Conservation (phyloP, 1,140 invertebrate genomes). For the Camponotus vicinus region DNA sequence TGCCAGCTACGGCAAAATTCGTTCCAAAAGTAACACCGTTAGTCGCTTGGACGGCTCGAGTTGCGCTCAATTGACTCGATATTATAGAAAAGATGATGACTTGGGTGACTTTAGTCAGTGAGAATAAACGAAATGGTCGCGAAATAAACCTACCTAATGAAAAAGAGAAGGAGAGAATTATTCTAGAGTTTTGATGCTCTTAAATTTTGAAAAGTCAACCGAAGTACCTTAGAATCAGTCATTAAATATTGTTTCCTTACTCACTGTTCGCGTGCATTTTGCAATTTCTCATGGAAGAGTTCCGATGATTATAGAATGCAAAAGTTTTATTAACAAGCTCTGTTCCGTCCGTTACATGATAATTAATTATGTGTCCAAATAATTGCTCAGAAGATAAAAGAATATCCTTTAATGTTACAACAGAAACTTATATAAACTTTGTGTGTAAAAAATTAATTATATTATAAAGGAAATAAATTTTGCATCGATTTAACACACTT, state of each 20-base stretch:
- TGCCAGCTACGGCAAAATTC: slow-evolving; percentile 41
- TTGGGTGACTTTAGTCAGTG: background rate
- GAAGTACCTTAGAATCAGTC: background rate
- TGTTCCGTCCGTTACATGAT: background rate
- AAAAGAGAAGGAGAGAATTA: background rate
- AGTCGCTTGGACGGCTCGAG: slow-evolving; percentile 18
- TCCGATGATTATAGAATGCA: background rate
- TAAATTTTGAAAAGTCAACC: slow-evolving; percentile 44
- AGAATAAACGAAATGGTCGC: slow-evolving; percentile 19
- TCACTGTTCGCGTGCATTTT: background rate
- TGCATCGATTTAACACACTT: background rate
- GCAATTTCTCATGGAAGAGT: slow-evolving; percentile 35
- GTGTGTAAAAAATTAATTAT: background rate
- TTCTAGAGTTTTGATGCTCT: slow-evolving; percentile 37
- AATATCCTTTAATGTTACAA: background rate
- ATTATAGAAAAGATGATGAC: slow-evolving; percentile 30
- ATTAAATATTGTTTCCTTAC: slow-evolving; percentile 55
- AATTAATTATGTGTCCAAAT: slow-evolving; percentile 40
- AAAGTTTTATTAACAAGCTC: slow-evolving; percentile 30
- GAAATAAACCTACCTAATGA: background rate
- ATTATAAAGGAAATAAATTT: background rate
- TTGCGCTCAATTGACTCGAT: slow-evolving; percentile 42
- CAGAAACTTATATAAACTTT: background rate
- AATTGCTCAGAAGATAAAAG: background rate
- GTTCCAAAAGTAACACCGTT: slow-evolving; percentile 54